Percentiles rank a stretch among this genome's conserved stretches.
Conservation (phyloP, 2,113 vertebrate genomes). For the Colossoma macropomum region DNA sequence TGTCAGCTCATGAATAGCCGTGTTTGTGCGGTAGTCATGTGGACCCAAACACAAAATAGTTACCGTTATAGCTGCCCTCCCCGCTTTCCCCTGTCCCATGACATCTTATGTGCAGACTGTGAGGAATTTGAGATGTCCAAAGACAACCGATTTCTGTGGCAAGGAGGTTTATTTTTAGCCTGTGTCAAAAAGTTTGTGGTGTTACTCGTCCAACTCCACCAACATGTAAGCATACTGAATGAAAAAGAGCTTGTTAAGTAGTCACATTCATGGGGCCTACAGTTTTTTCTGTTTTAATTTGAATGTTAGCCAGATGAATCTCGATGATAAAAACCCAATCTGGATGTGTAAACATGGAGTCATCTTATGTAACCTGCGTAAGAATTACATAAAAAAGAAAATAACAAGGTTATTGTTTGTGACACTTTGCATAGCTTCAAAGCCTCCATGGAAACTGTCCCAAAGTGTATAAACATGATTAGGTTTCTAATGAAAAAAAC, state of each 20-base stretch:
- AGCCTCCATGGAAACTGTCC: not conserved
- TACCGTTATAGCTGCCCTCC: constrained; percentile 62
- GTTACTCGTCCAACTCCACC: not conserved
- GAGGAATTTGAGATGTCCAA: constrained; percentile 10
- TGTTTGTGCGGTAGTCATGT: constrained; percentile 69
- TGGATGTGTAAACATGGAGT: too few species aligned
- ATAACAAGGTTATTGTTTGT: not conserved
- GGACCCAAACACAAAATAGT: constrained; percentile 52
- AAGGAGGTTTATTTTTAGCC: constrained; percentile 9
- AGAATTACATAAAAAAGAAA: not conserved
- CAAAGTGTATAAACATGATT: not conserved
- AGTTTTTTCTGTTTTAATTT: too few species aligned
- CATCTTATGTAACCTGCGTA: too few species aligned
- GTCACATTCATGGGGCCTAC: too few species aligned
- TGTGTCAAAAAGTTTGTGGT: not conserved
- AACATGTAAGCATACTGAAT: not conserved
- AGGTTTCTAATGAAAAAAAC: too few species aligned
- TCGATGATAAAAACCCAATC: too few species aligned
- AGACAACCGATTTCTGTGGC: constrained; percentile 27
- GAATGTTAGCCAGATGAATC: not conserved
- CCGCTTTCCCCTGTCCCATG: constrained; percentile 56
- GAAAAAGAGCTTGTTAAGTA: not conserved
- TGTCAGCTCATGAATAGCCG: constrained; percentile 60
- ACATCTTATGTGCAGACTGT: constrained; percentile 51
- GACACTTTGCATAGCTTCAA: too few species aligned